phyloP scores from a whole-genome alignment of 2,888 invertebrate genomes.

The Chydorus sphaericus region DNA sequence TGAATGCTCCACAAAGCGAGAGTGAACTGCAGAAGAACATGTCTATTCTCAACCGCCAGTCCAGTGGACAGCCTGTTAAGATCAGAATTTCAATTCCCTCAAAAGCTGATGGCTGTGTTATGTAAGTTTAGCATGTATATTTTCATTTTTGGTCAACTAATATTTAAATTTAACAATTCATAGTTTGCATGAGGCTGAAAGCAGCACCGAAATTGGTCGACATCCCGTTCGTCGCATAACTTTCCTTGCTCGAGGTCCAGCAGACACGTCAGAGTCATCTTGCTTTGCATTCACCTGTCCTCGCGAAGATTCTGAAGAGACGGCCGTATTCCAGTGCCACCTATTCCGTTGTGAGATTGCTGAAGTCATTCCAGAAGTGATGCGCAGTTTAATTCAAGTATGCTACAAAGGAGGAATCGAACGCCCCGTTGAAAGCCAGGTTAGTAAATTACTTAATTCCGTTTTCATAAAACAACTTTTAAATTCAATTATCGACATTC shows the following conservation, averaged over 20 bases:
- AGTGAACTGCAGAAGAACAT: constrained; percentile 84
- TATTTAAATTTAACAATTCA: constrained; percentile 28
- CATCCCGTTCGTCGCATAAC: constrained; percentile 85
- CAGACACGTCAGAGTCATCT: constrained; percentile 65
- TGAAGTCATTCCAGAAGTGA: constrained; percentile 57
- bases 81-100: constrained; percentile 85
- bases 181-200: constrained; percentile 63
- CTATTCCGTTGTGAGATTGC: constrained; percentile 90
- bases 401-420: constrained; percentile 47
- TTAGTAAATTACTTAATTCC: background rate
- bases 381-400: constrained; percentile 31
- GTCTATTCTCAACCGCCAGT: constrained; percentile 73
- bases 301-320: constrained; percentile 75
- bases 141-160: constrained; percentile 31
- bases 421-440: constrained; percentile 1
- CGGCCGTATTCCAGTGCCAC: constrained; percentile 89
- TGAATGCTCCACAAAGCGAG: constrained; percentile 78
- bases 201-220: constrained; percentile 64
- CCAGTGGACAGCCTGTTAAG: constrained; percentile 60
- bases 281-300: constrained; percentile 98
- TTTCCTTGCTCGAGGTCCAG: constrained; percentile 83
- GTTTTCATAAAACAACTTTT: background rate
- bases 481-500: background rate
- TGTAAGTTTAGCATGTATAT: constrained; percentile 43
- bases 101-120: constrained; percentile 80